A percentile compares a stretch with the other conserved stretches of the same genome.
Conservation (phyloP, 2,113 vertebrate genomes). For the Pelmatolapia mariae region DNA sequence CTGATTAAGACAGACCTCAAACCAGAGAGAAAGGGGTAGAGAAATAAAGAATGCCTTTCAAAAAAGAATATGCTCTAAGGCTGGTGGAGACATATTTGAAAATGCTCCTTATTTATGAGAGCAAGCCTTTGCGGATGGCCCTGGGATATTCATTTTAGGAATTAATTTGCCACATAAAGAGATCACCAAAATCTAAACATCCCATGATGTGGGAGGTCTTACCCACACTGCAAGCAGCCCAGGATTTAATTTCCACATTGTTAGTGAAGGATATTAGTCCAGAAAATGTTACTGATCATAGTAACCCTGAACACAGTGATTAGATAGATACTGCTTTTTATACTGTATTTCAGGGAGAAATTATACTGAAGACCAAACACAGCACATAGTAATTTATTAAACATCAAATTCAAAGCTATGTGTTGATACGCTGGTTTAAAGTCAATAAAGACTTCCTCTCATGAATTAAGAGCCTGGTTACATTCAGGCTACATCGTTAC, state of each 20-base stretch:
- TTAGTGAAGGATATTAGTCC: neutral
- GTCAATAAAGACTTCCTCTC: neutral
- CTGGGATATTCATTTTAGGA: slow-evolving; percentile 67
- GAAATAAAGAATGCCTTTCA: neutral
- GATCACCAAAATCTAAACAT: slow-evolving; percentile 68
- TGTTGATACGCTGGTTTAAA: neutral
- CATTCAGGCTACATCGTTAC: neutral
- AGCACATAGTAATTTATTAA: neutral
- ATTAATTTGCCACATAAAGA: slow-evolving; percentile 71
- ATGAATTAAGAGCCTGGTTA: neutral
- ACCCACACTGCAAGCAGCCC: slow-evolving; percentile 7
- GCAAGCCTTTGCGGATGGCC: slow-evolving; percentile 59
- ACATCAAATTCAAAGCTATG: neutral
- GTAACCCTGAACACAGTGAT: neutral
- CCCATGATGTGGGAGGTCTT: slow-evolving; percentile 32
- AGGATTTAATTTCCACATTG: neutral
- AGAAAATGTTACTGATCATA: neutral
- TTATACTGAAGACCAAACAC: neutral
- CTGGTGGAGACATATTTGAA: slow-evolving; percentile 44
- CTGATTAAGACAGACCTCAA: neutral
- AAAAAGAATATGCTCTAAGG: slow-evolving; percentile 43
- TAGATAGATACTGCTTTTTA: neutral
- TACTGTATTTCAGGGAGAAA: neutral
- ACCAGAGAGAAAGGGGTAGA: neutral
- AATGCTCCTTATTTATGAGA: slow-evolving; percentile 66